A percentile compares a stretch with the other conserved stretches of the same genome.
Evolutionary conservation across 2,797 vertebrate genomes (phyloP).

Genomic region (Urosaurus nigricauda): DNA sequence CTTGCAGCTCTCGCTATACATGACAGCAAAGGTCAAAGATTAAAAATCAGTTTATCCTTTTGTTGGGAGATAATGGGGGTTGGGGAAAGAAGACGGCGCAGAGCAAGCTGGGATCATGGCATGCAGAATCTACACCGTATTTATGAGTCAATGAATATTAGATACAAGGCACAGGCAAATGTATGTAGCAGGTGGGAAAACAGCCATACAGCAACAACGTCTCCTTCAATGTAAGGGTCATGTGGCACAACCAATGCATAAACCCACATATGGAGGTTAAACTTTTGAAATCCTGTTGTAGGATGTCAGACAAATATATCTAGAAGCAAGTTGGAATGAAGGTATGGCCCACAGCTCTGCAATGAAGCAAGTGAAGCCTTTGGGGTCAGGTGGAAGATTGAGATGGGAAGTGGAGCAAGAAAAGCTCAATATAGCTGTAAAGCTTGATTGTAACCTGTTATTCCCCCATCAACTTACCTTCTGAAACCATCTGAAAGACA

Average conservation of each 20-base stretch:
- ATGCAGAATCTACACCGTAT: background rate
- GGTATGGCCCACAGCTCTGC: background rate
- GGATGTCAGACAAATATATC: too few relatives aligned
- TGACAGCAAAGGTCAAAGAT: conserved; percentile 62
- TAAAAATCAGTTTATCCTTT: conserved; percentile 39
- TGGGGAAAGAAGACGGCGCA: background rate
- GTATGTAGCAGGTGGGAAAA: background rate
- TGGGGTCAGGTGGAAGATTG: background rate
- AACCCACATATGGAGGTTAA: too few relatives aligned
- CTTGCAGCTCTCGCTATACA: conserved; percentile 25
- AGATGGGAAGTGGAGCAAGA: background rate
- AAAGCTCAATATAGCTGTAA: background rate
- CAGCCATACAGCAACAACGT: background rate
- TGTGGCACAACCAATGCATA: too few relatives aligned
- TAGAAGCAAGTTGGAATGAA: background rate
- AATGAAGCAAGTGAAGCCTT: background rate
- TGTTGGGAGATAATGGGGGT: conserved; percentile 15
- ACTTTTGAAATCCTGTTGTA: too few relatives aligned
- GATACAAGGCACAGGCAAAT: background rate
- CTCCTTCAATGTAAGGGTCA: too few relatives aligned
- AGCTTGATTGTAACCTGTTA: background rate
- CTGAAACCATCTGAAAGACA: background rate
- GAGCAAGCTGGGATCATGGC: background rate
- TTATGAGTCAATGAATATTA: conserved; percentile 5
- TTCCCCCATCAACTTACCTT: background rate